phyloP scores from a whole-genome alignment of 64 coral and sea anemone genomes.

The Montipora sp. region DNA sequence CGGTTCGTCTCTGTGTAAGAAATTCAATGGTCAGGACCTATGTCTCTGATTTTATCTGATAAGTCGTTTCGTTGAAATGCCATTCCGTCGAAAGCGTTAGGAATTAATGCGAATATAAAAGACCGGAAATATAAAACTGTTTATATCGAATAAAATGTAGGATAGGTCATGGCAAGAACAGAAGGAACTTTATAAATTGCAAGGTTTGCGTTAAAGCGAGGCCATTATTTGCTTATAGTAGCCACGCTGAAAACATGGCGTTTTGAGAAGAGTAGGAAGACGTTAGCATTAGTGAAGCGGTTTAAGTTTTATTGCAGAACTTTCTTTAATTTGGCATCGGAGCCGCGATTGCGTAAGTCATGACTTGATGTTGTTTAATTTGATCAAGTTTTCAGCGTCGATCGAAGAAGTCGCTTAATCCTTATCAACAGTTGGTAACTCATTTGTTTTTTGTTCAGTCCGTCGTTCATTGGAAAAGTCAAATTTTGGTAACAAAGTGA shows the following conservation, averaged over 20 bases:
- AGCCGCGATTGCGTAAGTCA: conserved; percentile 24
- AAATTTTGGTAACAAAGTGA: not conserved
- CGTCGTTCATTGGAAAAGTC: conserved; percentile 6
- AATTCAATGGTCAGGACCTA: not conserved
- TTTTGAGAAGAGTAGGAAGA: not conserved
- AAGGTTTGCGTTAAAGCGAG: too few relatives aligned
- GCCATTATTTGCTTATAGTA: too few relatives aligned
- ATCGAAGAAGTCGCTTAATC: conserved; percentile 56
- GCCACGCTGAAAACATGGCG: not conserved
- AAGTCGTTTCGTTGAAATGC: not conserved
- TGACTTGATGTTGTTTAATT: conserved; percentile 44
- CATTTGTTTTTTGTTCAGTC: not conserved
- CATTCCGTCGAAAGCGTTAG: conserved; percentile 5
- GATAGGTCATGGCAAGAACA: not conserved
- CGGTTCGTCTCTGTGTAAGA: conserved; percentile 21
- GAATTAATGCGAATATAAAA: not conserved
- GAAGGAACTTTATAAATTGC: not conserved
- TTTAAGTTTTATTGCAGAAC: not conserved
- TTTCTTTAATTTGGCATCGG: not conserved
- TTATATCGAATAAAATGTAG: not conserved
- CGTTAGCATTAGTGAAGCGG: not conserved
- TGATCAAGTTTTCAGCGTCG: conserved; percentile 15
- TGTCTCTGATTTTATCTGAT: not conserved
- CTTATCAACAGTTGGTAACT: conserved; percentile 44
- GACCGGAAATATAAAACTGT: not conserved